These are phyloP conservation scores for Macroramphosus scolopax DNA, from an alignment of 2,797 vertebrate species.

Conservation along the genomic window DNA sequence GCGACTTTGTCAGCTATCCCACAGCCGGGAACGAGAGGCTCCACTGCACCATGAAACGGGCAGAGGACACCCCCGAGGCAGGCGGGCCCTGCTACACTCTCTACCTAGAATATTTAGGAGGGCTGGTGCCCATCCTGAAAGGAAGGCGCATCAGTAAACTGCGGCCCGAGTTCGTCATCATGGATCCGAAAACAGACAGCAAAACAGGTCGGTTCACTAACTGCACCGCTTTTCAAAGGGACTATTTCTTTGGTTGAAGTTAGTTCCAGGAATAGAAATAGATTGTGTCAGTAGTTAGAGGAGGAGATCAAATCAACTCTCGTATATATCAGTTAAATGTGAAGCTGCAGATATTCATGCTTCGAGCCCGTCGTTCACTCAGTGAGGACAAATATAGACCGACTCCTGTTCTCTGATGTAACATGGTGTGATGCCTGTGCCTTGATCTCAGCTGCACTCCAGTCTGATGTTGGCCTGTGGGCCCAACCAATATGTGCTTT, in stretches of 20 bases:
- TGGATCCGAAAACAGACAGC: slow-evolving; percentile 95
- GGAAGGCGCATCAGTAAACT: slow-evolving; percentile 96
- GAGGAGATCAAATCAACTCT: too few relatives aligned
- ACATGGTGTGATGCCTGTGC: slow-evolving; percentile 27
- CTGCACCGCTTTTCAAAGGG: too few relatives aligned
- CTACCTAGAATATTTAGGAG: slow-evolving; percentile 95
- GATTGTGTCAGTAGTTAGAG: too few relatives aligned
- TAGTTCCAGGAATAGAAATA: too few relatives aligned
- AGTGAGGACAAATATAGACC: slow-evolving; percentile 21
- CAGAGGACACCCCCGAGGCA: slow-evolving; percentile 93
- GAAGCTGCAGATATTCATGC: neutral
- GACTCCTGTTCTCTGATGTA: slow-evolving; percentile 46
- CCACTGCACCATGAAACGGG: slow-evolving; percentile 98
- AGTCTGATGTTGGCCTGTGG: slow-evolving; percentile 2
- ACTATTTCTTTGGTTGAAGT: too few relatives aligned
- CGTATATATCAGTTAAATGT: slow-evolving; percentile 1
- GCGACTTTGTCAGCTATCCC: slow-evolving; percentile 99
- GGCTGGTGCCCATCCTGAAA: slow-evolving; percentile 96
- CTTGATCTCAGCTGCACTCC: slow-evolving; percentile 4
- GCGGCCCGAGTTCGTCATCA: slow-evolving; percentile 96
- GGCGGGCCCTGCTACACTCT: slow-evolving; percentile 97
- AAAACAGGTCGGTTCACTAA: slow-evolving; percentile 86
- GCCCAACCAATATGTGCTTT: slow-evolving; percentile 2
- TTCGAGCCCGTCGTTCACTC: slow-evolving; percentile 12
- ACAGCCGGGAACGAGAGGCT: slow-evolving; percentile 93